A percentile compares a stretch with the other conserved stretches of the same genome.
phyloP scores from a whole-genome alignment of 35 echinoderm and acorn worm species.

The Chiridota heheva region DNA sequence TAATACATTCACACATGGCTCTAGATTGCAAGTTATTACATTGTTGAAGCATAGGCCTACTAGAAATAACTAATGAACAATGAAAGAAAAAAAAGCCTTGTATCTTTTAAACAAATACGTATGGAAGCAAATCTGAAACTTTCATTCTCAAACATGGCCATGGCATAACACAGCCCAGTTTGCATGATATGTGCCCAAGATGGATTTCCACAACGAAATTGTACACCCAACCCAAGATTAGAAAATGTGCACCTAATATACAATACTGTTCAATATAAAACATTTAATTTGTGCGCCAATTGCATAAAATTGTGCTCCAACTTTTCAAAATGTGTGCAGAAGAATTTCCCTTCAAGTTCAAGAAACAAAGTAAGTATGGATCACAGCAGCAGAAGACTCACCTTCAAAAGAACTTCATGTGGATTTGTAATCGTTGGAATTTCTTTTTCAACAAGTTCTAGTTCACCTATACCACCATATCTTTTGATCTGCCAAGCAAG shows the following conservation, averaged over 20 bases:
- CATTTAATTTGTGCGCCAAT: neutral
- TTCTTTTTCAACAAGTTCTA: conserved; percentile 63
- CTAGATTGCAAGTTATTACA: too few relatives aligned
- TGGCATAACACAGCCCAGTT: too few relatives aligned
- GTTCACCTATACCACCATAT: conserved; percentile 67
- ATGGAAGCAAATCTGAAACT: too few relatives aligned
- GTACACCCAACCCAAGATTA: too few relatives aligned
- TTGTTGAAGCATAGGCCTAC: too few relatives aligned
- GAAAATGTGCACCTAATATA: neutral
- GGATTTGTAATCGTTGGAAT: conserved; percentile 69
- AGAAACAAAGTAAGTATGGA: neutral
- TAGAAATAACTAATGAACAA: too few relatives aligned
- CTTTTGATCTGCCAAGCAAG: conserved; percentile 86
- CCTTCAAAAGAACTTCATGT: conserved; percentile 75
- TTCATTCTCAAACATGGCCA: too few relatives aligned
- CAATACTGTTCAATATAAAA: neutral
- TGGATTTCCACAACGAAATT: too few relatives aligned
- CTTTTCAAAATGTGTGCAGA: neutral
- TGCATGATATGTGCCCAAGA: too few relatives aligned
- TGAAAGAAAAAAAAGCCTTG: too few relatives aligned
- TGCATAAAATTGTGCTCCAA: neutral
- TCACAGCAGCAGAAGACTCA: neutral
- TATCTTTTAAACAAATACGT: too few relatives aligned
- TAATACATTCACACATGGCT: too few relatives aligned
- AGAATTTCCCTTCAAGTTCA: neutral